Evolutionary conservation across 2,888 invertebrate species (phyloP).

Genomic region (Siphonodentalium dalli): DNA sequence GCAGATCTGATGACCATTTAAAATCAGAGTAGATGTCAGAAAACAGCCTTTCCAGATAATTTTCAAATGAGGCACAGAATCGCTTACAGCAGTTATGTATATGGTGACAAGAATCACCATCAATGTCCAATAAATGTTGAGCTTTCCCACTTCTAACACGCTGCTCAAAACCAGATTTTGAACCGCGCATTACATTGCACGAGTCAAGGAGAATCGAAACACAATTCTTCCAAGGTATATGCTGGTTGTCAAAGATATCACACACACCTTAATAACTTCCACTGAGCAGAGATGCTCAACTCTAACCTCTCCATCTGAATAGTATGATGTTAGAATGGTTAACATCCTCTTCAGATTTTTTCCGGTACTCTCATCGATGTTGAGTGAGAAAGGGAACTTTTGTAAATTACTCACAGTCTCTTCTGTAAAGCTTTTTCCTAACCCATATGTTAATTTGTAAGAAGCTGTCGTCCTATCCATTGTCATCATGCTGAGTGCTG

Average conservation of each 20-base stretch:
- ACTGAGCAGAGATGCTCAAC: no score
- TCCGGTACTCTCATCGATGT: no score
- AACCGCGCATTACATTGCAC: constrained; percentile 35
- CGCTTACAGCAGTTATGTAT: constrained; percentile 35
- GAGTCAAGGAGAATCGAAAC: constrained; percentile 36
- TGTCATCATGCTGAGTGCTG: constrained; percentile 16
- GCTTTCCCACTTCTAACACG: constrained; percentile 25
- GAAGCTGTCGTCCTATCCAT: constrained; percentile 25
- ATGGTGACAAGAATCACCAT: constrained; percentile 41
- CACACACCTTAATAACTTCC: no score
- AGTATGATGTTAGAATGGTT: no score
- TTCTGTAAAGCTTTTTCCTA: not conserved
- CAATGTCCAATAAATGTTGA: constrained; percentile 37
- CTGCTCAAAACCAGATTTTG: constrained; percentile 33
- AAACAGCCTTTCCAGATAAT: constrained; percentile 22
- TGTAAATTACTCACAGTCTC: not conserved
- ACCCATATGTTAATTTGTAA: constrained; percentile 20
- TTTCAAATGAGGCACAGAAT: constrained; percentile 32
- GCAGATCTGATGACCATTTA: constrained; percentile 28
- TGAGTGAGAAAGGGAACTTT: constrained; percentile 1
- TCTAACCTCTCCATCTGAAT: no score
- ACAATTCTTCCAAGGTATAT: no score
- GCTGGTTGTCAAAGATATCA: no score
- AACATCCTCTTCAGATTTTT: no score
- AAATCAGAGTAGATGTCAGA: constrained; percentile 30